Evolutionary conservation across 2,888 invertebrate genomes (phyloP), one percentile per base, ranked within the genome.

Genomic region (Ctenicera cuprea): DNA sequence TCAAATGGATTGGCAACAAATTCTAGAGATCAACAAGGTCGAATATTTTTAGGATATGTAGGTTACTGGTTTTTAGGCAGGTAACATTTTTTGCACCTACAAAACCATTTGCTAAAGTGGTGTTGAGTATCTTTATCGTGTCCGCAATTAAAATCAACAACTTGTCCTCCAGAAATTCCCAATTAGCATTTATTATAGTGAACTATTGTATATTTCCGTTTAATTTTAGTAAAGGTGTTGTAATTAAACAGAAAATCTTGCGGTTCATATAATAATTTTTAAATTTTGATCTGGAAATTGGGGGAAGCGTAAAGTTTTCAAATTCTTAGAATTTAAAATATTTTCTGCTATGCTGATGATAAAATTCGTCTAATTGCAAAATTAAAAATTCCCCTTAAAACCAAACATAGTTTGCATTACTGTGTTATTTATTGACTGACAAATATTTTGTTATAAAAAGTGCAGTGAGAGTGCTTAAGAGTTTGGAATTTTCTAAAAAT

Each of bases 11-110:
- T 45, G 14, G 41, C 43, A 67, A 57, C 57, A 67, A 67, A 38
- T 30, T 52, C 61, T 20, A n/a, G 37, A 68, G 61, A 45, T 50
- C 48, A 38, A 45, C 69, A 70, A 70, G 69, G 69, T 70, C 69
- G 69, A 70, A 48, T 70, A 52, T 62, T 70, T 70, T 70, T 70
- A 62, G 69, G 50, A 50, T 62, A 70, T 62, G 69, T 70, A 70
- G 69, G 69, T 70, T 70, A 70, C 62, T 62, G 61, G 48, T 50
- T 70, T 70, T 50, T 26, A 26, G 41, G 52, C 69, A 63, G 69
- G 69, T 63, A 70, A 33, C 22, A 52, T 50, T 70, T 70, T 70
- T 70, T 68, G 62, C 43, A 26, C 43, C 16, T 62, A 8, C 14
- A 16, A 57, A 38, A 20, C 41, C 41, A 41, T 63, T 63, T 26